Evolutionary conservation across 2,113 vertebrate species (phyloP).

Genomic region (Siphamia tubifer): DNA sequence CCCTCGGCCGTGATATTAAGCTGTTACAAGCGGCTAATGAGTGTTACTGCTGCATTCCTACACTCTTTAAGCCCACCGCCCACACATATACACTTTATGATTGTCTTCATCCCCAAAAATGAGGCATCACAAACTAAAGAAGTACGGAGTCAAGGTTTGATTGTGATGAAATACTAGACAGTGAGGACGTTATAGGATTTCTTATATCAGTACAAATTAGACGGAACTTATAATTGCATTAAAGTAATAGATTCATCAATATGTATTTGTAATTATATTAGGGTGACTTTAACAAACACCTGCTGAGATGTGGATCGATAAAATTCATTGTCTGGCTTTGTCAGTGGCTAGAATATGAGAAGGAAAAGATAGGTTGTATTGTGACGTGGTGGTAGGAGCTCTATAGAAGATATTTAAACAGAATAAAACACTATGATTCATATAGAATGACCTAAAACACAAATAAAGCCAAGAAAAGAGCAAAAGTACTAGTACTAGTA

Average conservation of each 20-base stretch:
- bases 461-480: too few species aligned
- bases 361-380: too few species aligned
- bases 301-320: background rate
- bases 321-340: too few species aligned
- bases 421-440: too few species aligned
- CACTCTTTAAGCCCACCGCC: conserved; percentile 23
- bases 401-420: too few species aligned
- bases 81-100: background rate
- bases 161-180: too few species aligned
- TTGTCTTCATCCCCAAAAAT: conserved; percentile 9
- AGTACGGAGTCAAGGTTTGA: too few species aligned
- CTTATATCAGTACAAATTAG: background rate
- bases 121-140: conserved; percentile 37
- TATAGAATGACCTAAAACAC: too few species aligned
- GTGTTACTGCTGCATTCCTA: conserved; percentile 48
- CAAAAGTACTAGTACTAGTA: too few species aligned
- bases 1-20: conserved; percentile 66
- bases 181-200: background rate
- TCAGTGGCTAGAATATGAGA: too few species aligned
- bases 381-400: too few species aligned
- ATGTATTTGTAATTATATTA: background rate
- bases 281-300: too few species aligned
- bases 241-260: background rate
- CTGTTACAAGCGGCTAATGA: conserved; percentile 72
- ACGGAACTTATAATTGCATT: background rate